Conservation (phyloP, 2,113 vertebrate species). For the Pelusios castaneus region DNA sequence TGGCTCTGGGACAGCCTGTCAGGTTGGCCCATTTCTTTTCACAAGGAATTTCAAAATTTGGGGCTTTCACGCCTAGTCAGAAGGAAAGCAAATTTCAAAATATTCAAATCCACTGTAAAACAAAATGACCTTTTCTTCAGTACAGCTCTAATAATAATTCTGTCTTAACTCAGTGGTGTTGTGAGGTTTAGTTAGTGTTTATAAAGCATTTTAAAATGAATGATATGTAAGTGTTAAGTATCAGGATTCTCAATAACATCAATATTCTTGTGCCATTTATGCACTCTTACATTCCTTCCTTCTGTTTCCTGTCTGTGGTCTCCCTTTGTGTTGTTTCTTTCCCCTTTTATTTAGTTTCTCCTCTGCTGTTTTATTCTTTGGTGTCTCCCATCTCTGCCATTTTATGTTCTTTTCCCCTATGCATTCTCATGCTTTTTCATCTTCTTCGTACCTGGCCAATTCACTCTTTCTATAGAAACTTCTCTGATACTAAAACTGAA, state of each 20-base stretch:
- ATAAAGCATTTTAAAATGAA: neutral
- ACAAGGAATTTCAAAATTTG: neutral
- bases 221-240: neutral
- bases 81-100: neutral
- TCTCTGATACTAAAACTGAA: neutral
- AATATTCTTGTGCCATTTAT: neutral
- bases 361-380: neutral
- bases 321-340: neutral
- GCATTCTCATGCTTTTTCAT: neutral
- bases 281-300: neutral
- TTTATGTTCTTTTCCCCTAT: neutral
- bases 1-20: neutral
- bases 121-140: neutral
- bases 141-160: neutral
- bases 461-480: neutral
- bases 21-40: neutral
- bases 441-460: neutral
- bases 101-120: neutral
- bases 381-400: neutral
- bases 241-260: neutral
- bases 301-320: neutral
- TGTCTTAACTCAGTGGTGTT: neutral
- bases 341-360: neutral
- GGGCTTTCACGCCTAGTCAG: neutral
- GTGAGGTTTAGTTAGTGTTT: neutral